Base-by-base conservation (phyloP, 2,888 invertebrate species). In the Chesias legatella region DNA sequence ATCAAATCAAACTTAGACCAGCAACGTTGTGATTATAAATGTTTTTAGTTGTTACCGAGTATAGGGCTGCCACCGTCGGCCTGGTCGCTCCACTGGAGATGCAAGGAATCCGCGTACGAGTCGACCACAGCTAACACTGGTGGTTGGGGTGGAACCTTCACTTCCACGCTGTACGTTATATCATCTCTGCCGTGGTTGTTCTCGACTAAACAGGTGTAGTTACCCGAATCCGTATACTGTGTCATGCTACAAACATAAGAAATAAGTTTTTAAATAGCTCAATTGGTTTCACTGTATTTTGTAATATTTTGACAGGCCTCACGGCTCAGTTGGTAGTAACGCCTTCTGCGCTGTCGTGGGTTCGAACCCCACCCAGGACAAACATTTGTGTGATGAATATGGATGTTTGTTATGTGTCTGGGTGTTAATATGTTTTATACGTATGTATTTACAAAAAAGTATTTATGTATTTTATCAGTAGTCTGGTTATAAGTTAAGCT, bases 181-280 rank as follows among this genome's bases (percentile, higher is more conserved):
- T 94, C 94, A 75, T 96, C 96, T 38, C 91, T 91, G 1, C 96
- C 96, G 79, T 95, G 92, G 6, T 90, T 90, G 73, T 98, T 97
- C 65, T 95, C 94, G 0, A 96, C 96, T 22, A 90, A 88, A 69
- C 97, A 98, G 0, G 96, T 95, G 77, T 97, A 98, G 82, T 97
- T 97, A 7, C 95, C 96, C 56, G 94, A 94, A 76, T 97, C 97
- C 10, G 92, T 91, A 54, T 93, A 92, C 70, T 95, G 94, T 3
- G 94, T 88, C 83, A 86, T 85, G 51, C 89, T 89, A 86, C 22
- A 5, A 17, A 17, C 13, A 44, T 51, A 45, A 7, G 38, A 20
- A 34, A 11, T 7, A 10, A 6, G 22, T n/a, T n/a, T n/a, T n/a
- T n/a, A n/a, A n/a, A n/a, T n/a, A n/a, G n/a, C n/a, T n/a, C n/a